Base-by-base conservation (phyloP, 2,888 invertebrate genomes). In the Hydropsyche betteni region DNA sequence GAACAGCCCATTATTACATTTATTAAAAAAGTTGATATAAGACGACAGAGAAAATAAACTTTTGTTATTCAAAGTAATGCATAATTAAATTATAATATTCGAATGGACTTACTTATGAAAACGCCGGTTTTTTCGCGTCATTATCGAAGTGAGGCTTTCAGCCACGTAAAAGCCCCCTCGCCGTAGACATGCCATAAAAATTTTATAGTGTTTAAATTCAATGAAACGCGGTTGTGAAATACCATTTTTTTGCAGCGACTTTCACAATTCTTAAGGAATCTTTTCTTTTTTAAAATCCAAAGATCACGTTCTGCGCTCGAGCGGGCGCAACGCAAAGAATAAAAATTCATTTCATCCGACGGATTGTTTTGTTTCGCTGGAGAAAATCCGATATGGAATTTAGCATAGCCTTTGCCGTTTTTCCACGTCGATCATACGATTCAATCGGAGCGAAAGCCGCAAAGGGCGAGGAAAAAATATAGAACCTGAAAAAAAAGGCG, bases 101-200 rank as follows among this genome's bases (percentile, higher is more conserved):
- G 34, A 64, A 36, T 36, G 36, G 34, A 12, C 10, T 64, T 64
- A 12, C 12, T 34, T 64, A 64, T n/a, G 10, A 33, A 34, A 36
- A 64, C 5, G 24, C 10, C 12, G 34, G n/a, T 5, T 58, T 58
- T 24, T 58, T 58, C 44, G 58, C 58, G 24, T 58, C 58, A 58
- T 58, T 58, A 58, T 58, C 14, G 24, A 58, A 58, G 58, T 58
- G n/a, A 34, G 34, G 64, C 64, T 64, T 64, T 64, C 64, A 36
- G 34, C 64, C 6, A n/a, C 64, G 36, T 64, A 64, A 64, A 64
- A 64, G 64, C 36, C 6, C n/a, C 34, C 10, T 36, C 24, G 34
- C 12, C 33, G 6, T 24, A 58, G 24, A 14, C 24, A 34, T 2
- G 34, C 64, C 64, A 34, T 36, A 64, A 58, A 58, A 58, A 16